Percentiles rank a stretch among this genome's conserved stretches.
These are phyloP conservation scores for Boulengeromyrus knoepffleri DNA, from an alignment of 2,113 vertebrate species.

Conservation along the genomic window DNA sequence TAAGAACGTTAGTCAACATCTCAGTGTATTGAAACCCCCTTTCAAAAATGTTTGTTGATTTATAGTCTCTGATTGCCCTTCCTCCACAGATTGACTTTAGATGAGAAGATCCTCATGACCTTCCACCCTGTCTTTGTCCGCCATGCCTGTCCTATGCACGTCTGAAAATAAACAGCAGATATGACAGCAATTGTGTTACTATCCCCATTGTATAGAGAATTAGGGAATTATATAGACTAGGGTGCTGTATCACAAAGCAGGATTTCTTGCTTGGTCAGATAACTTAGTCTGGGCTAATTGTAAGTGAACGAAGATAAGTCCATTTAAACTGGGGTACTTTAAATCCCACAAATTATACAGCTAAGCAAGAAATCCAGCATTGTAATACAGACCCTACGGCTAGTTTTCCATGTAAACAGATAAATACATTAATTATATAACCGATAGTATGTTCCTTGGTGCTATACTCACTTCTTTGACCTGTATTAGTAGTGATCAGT, in stretches of 20 bases:
- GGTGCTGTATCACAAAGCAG: neutral
- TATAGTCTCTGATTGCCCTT: neutral
- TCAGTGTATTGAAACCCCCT: neutral
- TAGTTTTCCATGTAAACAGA: neutral
- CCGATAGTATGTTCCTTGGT: neutral
- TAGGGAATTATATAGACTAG: neutral
- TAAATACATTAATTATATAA: neutral
- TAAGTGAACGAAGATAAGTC: neutral
- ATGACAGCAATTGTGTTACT: neutral
- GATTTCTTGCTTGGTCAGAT: neutral
- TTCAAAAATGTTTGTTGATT: neutral
- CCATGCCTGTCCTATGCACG: neutral
- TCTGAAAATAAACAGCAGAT: neutral
- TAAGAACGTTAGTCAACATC: neutral
- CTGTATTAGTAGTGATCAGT: neutral
- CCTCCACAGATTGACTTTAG: neutral
- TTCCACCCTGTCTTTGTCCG: neutral
- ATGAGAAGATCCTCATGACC: neutral
- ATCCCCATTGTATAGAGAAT: neutral
- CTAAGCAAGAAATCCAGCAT: neutral
- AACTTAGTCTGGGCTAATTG: neutral
- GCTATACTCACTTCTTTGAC: neutral
- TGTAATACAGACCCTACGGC: neutral
- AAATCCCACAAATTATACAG: neutral
- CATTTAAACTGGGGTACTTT: neutral